Evolutionary conservation across 2,113 vertebrate species (phyloP), one percentile per base, ranked within the genome.

Genomic region (Pseudolaguvia tuberculata): DNA sequence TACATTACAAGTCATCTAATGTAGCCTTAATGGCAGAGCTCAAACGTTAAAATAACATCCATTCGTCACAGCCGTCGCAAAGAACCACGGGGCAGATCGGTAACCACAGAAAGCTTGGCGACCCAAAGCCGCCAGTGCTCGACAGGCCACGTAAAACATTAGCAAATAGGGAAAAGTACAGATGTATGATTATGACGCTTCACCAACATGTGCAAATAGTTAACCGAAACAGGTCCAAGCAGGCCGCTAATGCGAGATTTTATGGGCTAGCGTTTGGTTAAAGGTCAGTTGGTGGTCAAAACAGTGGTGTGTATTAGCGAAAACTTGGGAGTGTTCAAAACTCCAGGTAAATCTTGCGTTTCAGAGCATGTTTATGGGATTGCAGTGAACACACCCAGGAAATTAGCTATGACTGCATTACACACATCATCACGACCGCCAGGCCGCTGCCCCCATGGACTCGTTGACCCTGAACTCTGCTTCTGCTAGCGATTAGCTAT

Each of bases 131-230:
- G 65, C 45, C 55, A 5, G 48, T 4, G 35, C 67, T 58, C 50
- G 25, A 62, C 50, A 25, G 48, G 70, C 72, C 31, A 1, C 73
- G 83, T 86, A 72, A 83, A 84, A 85, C 81, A 87, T 88, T 87
- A 86, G 86, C 82, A 25, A 84, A 73, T 42, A n/a, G 7, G 83
- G 61, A 79, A 81, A 85, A 84, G 85, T 87, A 86, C 83, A 85
- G 82, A 81, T 88, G 80, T 75, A 78, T 85, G 82, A 83, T 82
- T 82, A 80, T 51, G 83, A 47, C 52, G 80, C 85, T 85, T 85
- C 63, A 77, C 62, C 81, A 66, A 79, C 90, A 88, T 86, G 81
- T 89, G 87, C 86, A 70, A 90, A 81, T 83, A 65, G 82, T 91
- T 89, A 86, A 83, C 79, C 69, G 66, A 59, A 77, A 52, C 18